A percentile compares a stretch with the other conserved stretches of the same genome.
phyloP scores from a whole-genome alignment of 1,140 invertebrate genomes.

The Alviniconcha marisindica region DNA sequence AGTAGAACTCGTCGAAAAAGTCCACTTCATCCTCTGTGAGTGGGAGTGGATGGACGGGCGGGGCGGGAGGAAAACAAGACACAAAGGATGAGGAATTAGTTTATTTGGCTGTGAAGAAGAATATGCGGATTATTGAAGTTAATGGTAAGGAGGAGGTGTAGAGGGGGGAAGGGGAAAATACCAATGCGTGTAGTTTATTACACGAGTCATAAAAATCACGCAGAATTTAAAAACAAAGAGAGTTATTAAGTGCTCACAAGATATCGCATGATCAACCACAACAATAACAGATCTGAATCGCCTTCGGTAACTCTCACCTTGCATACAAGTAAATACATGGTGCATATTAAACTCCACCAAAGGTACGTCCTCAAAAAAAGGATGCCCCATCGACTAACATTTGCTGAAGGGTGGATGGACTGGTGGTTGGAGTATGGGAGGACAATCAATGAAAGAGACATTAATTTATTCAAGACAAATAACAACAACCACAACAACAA shows the following conservation, averaged over 20 bases:
- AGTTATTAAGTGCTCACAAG: too few species aligned
- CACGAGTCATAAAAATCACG: too few species aligned
- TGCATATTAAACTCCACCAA: too few species aligned
- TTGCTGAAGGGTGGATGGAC: too few species aligned
- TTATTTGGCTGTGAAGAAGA: not conserved
- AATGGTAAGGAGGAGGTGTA: not conserved
- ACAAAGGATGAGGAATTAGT: not conserved
- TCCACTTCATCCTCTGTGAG: slow-evolving; percentile 40
- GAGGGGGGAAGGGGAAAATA: not conserved
- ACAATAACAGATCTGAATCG: too few species aligned
- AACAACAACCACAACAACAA: not conserved
- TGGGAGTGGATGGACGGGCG: not conserved
- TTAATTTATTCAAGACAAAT: too few species aligned
- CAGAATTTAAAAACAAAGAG: too few species aligned
- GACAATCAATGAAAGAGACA: too few species aligned
- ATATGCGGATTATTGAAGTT: not conserved
- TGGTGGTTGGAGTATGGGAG: too few species aligned
- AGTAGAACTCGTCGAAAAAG: slow-evolving; percentile 54
- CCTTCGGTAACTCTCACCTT: not conserved
- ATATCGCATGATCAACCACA: too few species aligned
- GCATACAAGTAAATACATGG: not conserved
- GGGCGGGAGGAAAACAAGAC: not conserved
- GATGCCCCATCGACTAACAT: not conserved
- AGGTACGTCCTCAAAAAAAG: not conserved
- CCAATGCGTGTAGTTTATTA: too few species aligned